phyloP scores from a whole-genome alignment of 2,113 vertebrate genomes.

The Phyllostomus discolor region DNA sequence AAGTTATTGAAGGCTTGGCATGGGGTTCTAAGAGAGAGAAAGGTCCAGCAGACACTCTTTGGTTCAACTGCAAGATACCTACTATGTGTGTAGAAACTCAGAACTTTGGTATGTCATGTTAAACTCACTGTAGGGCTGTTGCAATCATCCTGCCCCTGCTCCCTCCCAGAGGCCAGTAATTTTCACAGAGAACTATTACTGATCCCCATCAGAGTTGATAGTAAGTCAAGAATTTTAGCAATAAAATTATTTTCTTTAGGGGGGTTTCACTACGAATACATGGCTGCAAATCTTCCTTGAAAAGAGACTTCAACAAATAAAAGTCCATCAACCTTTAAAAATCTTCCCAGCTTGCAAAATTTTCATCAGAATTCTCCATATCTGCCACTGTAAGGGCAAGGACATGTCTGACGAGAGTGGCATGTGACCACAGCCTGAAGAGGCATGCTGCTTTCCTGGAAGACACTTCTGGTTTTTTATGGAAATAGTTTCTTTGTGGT shows the following conservation, averaged over 20 bases:
- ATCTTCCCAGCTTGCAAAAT: not conserved
- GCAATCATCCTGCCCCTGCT: not conserved
- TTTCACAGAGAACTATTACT: not conserved
- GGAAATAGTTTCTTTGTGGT: not conserved
- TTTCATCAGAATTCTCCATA: not conserved
- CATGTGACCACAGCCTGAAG: rapidly evolving
- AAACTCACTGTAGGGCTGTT: not conserved
- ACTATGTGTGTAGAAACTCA: not conserved
- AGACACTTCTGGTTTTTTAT: not conserved
- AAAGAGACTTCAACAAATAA: not conserved
- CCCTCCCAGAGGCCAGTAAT: not conserved
- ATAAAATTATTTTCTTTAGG: not conserved
- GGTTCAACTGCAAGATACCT: not conserved
- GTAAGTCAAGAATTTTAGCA: not conserved
- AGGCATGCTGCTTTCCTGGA: not conserved
- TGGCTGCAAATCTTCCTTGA: not conserved
- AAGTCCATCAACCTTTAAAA: not conserved
- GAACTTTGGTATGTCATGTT: not conserved
- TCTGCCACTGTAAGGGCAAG: not conserved
- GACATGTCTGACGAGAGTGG: rapidly evolving
- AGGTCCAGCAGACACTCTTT: not conserved
- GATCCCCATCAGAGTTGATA: not conserved
- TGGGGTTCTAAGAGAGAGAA: not conserved
- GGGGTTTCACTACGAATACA: not conserved
- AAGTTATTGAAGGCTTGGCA: not conserved